Evolutionary conservation across 2,888 invertebrate genomes (phyloP).

Genomic region (Nipponacmea schrenckii): DNA sequence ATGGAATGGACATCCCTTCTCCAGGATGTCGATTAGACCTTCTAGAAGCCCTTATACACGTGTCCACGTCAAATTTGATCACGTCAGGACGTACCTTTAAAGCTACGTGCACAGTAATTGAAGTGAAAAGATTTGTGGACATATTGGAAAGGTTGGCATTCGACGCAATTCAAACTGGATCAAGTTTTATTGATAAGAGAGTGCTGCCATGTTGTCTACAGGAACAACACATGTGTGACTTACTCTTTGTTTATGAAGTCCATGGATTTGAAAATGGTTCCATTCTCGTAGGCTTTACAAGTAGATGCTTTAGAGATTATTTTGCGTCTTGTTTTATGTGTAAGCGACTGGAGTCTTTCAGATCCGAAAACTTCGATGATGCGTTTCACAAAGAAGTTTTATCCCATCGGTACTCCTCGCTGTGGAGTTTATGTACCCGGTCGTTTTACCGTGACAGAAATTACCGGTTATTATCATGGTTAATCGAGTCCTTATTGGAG

Average conservation of each 20-base stretch:
- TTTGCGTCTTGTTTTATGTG: constrained; percentile 36
- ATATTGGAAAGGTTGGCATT: constrained; percentile 24
- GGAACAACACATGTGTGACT: constrained; percentile 35
- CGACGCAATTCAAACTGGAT: constrained; percentile 33
- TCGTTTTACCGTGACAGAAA: not conserved
- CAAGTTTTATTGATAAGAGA: constrained; percentile 33
- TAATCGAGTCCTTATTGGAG: not conserved
- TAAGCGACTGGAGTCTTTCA: constrained; percentile 28
- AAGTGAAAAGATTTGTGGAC: not conserved
- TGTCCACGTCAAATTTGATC: not conserved
- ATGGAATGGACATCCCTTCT: not conserved
- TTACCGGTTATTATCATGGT: not conserved
- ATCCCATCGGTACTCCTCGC: not conserved
- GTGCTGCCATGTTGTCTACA: constrained; percentile 32
- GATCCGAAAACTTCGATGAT: not conserved
- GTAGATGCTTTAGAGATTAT: constrained; percentile 36
- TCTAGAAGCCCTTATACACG: not conserved
- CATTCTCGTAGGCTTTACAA: constrained; percentile 30
- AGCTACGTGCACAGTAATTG: not conserved
- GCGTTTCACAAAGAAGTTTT: not conserved
- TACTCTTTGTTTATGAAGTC: constrained; percentile 34
- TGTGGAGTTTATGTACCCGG: not conserved
- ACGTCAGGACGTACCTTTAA: not conserved
- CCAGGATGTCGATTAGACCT: not conserved
- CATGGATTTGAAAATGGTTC: constrained; percentile 30